Base-by-base conservation (phyloP, 2,113 vertebrate genomes). In the Syngnathus scovelli region DNA sequence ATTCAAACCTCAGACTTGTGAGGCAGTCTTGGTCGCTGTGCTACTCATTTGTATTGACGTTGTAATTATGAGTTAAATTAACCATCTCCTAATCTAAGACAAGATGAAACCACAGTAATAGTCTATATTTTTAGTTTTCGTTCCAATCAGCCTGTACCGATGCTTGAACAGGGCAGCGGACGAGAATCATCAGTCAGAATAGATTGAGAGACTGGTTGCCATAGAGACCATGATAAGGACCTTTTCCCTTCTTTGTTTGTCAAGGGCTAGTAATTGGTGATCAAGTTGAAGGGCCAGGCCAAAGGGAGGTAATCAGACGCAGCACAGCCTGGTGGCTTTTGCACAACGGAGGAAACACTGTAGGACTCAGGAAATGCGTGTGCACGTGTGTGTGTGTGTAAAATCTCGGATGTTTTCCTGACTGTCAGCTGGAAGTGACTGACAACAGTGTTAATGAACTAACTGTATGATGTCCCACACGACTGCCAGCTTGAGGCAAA, bases 191-290 rank as follows among this genome's bases (percentile, higher is more conserved):
- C 68, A 79, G 27, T 33, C 27, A 33, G 27, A 79, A 87, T 81
- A 82, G 86, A 86, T 84, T 71, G 81, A 52, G 71, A 83, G 64
- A 79, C 51, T 23, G 18, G 87, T 89, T 85, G 76, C 86, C 77
- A 88, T 87, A 79, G 85, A 79, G 64, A 88, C 43, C 21, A 70
- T 43, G 54, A 69, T 68, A 68, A 61, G 54, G 66, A 36, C 19
- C 37, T 62, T 75, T 72, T 54, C 55, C 59, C n/a, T 39, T 48
- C 61, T 41, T 66, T 54, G 43, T 62, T 68, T 63, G 36, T 51
- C 0, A 7, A 79, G 71, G 71, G 71, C 64, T 67, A 81, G 83
- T 88, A 86, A 87, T 85, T 83, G 83, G 73, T 82, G 80, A 85
- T 86, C 79, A 82, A 83, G 61, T 72, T 48, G 60, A 70, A 55